phyloP scores from a whole-genome alignment of 2,113 vertebrate species.

The Picathartes gymnocephalus region DNA sequence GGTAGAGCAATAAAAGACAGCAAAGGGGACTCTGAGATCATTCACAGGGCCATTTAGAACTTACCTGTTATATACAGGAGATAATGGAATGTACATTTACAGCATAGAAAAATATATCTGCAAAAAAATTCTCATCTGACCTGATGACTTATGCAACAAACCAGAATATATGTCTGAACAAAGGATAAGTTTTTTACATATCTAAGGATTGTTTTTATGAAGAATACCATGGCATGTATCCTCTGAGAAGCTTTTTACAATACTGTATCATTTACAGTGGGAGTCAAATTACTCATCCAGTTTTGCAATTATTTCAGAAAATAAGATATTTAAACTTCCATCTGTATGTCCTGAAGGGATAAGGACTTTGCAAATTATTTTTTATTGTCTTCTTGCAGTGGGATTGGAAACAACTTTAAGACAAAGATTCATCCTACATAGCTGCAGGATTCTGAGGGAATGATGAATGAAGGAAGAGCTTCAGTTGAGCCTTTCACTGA shows the following conservation, averaged over 20 bases:
- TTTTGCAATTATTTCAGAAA: background rate
- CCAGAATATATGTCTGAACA: background rate
- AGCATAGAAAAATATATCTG: background rate
- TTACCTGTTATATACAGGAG: background rate
- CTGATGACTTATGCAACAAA: background rate
- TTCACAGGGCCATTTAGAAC: background rate
- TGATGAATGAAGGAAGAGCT: background rate
- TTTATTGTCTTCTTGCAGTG: background rate
- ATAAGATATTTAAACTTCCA: background rate
- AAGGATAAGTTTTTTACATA: background rate
- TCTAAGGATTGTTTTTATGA: background rate
- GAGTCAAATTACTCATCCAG: background rate
- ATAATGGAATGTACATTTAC: background rate
- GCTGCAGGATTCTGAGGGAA: background rate
- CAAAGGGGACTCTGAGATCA: background rate
- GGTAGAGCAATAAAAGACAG: background rate
- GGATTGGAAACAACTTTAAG: background rate
- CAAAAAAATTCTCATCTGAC: background rate
- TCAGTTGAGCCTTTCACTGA: accelerated
- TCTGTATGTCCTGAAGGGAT: background rate
- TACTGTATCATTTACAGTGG: background rate
- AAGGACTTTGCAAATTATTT: background rate
- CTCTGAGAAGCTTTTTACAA: background rate
- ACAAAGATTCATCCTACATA: background rate
- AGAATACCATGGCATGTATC: background rate